phyloP scores from a whole-genome alignment of 2,888 invertebrate genomes.

The Cartodere bifasciata region DNA sequence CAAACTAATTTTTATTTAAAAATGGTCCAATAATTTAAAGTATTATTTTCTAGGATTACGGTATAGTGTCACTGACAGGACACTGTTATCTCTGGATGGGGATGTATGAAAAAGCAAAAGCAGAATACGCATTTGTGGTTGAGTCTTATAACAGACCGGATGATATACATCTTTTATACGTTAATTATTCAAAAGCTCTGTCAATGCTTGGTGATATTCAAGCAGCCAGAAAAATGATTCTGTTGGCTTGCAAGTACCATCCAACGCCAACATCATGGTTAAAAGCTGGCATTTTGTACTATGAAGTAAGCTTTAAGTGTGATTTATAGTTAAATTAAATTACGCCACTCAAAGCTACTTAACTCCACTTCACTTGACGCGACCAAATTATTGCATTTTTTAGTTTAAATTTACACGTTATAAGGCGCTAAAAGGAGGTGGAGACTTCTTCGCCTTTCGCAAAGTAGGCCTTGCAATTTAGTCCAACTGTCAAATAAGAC shows the following conservation, averaged over 20 bases:
- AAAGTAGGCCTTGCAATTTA: no score
- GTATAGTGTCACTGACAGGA: conserved; percentile 25
- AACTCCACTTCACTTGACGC: no score
- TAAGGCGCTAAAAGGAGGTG: no score
- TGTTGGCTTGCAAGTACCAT: conserved; percentile 27
- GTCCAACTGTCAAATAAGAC: no score
- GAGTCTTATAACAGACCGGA: conserved; percentile 26
- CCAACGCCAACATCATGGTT: conserved; percentile 32
- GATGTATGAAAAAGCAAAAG: conserved; percentile 21
- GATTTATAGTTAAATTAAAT: no score
- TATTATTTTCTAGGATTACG: conserved; percentile 25
- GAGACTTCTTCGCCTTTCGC: no score
- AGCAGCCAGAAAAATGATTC: conserved; percentile 26
- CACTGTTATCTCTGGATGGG: conserved; percentile 25
- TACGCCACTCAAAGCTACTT: no score
- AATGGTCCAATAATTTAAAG: no score
- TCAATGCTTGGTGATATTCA: conserved; percentile 22
- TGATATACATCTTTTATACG: conserved; percentile 27
- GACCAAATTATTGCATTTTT: no score
- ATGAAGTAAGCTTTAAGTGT: conserved; percentile 20
- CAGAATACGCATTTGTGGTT: conserved; percentile 25
- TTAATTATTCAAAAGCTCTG: conserved; percentile 24
- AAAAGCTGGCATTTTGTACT: conserved; percentile 22
- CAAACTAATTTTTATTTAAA: no score
- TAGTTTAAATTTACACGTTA: no score